A percentile compares a stretch with the other conserved stretches of the same genome.
Conservation (phyloP, 2,888 invertebrate species). For the Neoitamus cyanurus region DNA sequence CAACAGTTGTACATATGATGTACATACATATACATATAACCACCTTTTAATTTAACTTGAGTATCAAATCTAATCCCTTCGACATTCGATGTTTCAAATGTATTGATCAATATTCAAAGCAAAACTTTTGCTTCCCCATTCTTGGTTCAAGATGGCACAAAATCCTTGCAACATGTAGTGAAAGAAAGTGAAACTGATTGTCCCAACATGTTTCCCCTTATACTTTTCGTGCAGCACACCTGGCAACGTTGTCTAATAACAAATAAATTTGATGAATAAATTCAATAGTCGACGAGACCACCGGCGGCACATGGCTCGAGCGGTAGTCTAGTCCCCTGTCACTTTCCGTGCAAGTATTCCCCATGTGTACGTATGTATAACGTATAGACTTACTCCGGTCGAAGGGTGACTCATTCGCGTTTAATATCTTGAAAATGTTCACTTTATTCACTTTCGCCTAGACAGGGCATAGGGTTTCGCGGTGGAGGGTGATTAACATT, state of each 20-base stretch:
- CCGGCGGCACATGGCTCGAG: not conserved
- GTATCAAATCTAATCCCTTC: too few species aligned
- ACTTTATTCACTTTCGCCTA: constrained; percentile 34
- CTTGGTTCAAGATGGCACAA: not conserved
- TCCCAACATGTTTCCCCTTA: not conserved
- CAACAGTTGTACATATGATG: too few species aligned
- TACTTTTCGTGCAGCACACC: not conserved
- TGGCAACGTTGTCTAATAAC: constrained; percentile 33
- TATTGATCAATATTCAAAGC: not conserved
- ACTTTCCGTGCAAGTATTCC: not conserved
- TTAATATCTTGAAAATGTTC: constrained; percentile 35
- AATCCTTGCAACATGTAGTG: too few species aligned
- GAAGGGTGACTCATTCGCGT: constrained; percentile 39
- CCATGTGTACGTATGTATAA: not conserved
- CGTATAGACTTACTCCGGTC: not conserved
- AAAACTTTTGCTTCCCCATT: not conserved
- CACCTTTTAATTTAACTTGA: too few species aligned
- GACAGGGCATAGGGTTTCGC: constrained; percentile 14
- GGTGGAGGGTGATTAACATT: constrained; percentile 37
- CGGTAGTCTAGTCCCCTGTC: not conserved
- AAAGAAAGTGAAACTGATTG: not conserved
- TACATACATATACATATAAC: too few species aligned
- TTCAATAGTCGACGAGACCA: not conserved
- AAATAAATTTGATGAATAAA: constrained; percentile 28
- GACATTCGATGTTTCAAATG: not conserved